Evolutionary conservation across 2,113 vertebrate genomes (phyloP).

Genomic region (Dicerorhinus sumatrensis): DNA sequence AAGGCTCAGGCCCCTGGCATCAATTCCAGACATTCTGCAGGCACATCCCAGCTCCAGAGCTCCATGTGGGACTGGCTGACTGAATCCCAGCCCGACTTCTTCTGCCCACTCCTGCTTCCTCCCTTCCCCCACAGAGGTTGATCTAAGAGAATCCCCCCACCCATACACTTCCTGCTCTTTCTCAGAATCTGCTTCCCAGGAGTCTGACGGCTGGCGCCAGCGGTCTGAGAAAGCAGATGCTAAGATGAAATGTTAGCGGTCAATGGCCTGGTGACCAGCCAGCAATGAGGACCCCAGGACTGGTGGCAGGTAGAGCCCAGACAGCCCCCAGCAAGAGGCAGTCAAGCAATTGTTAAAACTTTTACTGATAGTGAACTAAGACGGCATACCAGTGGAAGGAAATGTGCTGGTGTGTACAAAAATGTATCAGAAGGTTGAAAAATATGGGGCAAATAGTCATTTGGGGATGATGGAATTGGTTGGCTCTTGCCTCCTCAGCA

Average conservation of each 20-base stretch:
- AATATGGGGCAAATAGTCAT: neutral
- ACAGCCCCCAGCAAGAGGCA: neutral
- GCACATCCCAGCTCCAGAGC: neutral
- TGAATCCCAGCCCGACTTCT: neutral
- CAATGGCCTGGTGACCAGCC: neutral
- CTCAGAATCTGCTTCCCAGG: neutral
- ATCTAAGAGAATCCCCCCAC: neutral
- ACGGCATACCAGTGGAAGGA: neutral
- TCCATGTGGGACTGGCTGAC: neutral
- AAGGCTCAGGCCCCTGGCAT: neutral
- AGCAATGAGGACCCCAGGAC: neutral
- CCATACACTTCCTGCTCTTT: neutral
- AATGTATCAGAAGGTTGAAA: neutral
- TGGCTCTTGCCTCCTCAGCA: neutral
- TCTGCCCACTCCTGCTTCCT: neutral
- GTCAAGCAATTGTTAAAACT: neutral
- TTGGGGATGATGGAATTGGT: neutral
- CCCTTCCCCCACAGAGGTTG: neutral
- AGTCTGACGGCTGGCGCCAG: neutral
- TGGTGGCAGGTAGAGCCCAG: no score
- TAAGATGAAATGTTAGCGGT: neutral
- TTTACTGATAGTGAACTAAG: neutral
- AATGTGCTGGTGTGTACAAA: neutral
- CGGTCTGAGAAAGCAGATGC: neutral
- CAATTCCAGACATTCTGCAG: neutral